Conservation (phyloP, 2,888 invertebrate species). For the Drosophila suboccidentalis region DNA sequence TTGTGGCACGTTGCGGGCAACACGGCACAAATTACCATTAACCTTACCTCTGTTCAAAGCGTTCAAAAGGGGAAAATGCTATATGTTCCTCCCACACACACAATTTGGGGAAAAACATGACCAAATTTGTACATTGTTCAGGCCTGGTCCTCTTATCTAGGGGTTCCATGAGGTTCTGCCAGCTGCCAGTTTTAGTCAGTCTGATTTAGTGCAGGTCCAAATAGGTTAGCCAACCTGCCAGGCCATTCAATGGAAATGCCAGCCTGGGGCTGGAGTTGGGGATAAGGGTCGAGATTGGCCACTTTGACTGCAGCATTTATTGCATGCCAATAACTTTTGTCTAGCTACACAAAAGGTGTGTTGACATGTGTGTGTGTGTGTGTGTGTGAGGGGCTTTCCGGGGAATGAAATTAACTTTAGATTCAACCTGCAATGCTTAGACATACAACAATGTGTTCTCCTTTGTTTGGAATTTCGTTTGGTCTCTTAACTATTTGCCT, state of each 20-base stretch:
- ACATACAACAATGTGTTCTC: constrained; percentile 37
- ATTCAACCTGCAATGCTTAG: constrained; percentile 41
- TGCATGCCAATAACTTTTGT: constrained; percentile 72
- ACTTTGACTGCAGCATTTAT: constrained; percentile 65
- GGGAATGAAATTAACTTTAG: constrained; percentile 15
- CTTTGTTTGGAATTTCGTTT: constrained; percentile 50
- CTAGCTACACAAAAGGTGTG: constrained; percentile 29
- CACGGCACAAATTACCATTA: constrained; percentile 50
- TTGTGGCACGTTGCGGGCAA: constrained; percentile 41
- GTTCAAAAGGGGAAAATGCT: constrained; percentile 28
- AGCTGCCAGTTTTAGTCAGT: not conserved
- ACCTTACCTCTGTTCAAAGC: constrained; percentile 34
- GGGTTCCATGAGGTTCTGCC: not conserved
- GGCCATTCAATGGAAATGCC: constrained; percentile 33
- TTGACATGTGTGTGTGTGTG: not conserved
- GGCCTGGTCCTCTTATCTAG: constrained; percentile 31
- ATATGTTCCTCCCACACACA: constrained; percentile 3
- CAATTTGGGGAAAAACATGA: constrained; percentile 27
- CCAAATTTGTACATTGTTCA: constrained; percentile 40
- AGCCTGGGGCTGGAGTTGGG: not conserved
- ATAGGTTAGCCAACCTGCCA: constrained; percentile 35
- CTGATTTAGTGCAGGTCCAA: constrained; percentile 59
- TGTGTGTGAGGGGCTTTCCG: not conserved
- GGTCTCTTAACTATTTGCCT: constrained; percentile 10
- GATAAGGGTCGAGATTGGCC: constrained; percentile 37